These are phyloP conservation scores for Bombycilla garrulus DNA, from an alignment of 2,113 vertebrate species.

Conservation along the genomic window DNA sequence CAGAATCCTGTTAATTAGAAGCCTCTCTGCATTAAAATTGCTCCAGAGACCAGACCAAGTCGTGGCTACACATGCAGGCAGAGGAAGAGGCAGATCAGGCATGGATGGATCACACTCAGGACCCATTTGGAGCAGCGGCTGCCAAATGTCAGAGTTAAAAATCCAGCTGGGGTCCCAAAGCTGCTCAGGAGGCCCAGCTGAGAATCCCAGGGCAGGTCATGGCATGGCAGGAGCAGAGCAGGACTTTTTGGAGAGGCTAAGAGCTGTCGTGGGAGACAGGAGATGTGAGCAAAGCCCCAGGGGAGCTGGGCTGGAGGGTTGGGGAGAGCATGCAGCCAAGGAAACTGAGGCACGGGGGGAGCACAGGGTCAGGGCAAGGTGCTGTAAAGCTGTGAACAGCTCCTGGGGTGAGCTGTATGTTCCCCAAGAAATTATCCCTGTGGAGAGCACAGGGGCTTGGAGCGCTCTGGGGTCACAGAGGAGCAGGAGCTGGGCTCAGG, in stretches of 20 bases:
- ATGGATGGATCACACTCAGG: not conserved
- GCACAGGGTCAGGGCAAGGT: not conserved
- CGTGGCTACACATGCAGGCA: not conserved
- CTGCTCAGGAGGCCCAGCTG: not conserved
- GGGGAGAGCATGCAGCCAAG: not conserved
- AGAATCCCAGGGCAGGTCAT: not conserved
- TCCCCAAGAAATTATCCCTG: not conserved
- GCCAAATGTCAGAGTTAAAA: not conserved
- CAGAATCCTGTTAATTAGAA: constrained; percentile 59
- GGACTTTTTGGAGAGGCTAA: not conserved
- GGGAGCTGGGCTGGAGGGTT: not conserved
- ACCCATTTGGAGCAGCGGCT: not conserved
- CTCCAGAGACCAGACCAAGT: constrained; percentile 14
- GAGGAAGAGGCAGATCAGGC: not conserved
- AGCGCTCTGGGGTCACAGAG: not conserved
- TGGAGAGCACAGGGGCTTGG: not conserved
- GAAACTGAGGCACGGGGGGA: not conserved
- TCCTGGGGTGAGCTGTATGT: not conserved
- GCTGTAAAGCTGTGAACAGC: not conserved
- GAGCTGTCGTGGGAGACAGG: not conserved
- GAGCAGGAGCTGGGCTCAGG: not conserved
- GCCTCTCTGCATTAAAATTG: constrained; percentile 18
- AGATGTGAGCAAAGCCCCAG: not conserved
- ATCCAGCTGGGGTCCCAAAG: not conserved
- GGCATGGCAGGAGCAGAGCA: not conserved